Conservation (phyloP, 2,888 invertebrate genomes). For the Eupithecia insigniata region DNA sequence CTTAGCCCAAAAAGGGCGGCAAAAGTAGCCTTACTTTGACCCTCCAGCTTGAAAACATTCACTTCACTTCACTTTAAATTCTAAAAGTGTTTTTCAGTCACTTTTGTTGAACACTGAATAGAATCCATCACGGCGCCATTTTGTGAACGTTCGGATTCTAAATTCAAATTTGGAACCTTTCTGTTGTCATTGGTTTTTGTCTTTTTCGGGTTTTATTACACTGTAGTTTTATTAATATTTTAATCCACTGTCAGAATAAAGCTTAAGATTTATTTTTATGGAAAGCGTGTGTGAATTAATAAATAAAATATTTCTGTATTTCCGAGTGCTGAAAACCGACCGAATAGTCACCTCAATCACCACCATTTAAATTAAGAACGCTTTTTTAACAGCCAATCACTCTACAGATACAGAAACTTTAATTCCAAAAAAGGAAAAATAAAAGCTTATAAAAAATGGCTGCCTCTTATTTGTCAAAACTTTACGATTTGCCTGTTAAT, state of each 20-base stretch:
- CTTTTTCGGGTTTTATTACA: not conserved
- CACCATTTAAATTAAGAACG: conserved; percentile 14
- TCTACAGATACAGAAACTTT: conserved; percentile 8
- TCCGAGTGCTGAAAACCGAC: not conserved
- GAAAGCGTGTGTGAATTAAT: not conserved
- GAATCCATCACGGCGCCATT: conserved; percentile 49
- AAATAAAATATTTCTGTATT: not conserved
- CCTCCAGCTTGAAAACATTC: conserved; percentile 85
- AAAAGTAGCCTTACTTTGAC: conserved; percentile 86
- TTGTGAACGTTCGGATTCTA: conserved; percentile 30
- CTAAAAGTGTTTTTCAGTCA: conserved; percentile 43
- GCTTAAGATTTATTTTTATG: not conserved
- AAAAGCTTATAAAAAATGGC: conserved; percentile 36
- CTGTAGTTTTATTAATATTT: not conserved
- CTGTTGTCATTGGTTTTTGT: conserved; percentile 5
- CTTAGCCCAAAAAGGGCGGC: conserved; percentile 87
- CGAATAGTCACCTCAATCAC: conserved; percentile 4
- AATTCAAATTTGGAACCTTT: conserved; percentile 18
- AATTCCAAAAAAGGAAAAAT: conserved; percentile 38
- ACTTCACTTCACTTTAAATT: conserved; percentile 58
- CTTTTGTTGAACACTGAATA: conserved; percentile 47
- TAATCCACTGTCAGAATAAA: not conserved
- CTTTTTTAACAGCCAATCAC: conserved; percentile 18
- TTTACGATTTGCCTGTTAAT: conserved; percentile 63
- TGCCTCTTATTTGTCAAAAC: conserved; percentile 57